Percentiles rank a stretch among this genome's conserved stretches.
These are phyloP conservation scores for Potamilus streckersoni DNA, from an alignment of 1,140 invertebrate genomes.

Conservation along the genomic window DNA sequence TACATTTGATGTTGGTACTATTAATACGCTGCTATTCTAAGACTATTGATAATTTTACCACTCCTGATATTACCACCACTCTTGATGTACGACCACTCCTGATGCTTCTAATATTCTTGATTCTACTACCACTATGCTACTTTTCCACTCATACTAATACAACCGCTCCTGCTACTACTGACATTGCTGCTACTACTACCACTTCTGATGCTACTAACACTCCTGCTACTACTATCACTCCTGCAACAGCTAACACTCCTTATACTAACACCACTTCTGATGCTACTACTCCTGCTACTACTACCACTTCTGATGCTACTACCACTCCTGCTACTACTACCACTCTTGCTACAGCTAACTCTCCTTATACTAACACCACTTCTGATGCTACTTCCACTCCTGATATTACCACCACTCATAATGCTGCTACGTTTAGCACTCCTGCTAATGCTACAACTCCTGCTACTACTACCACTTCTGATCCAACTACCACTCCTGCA, in stretches of 20 bases:
- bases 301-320: not conserved
- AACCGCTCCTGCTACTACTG: not conserved
- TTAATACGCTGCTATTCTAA: not conserved
- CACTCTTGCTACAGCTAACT: slow-evolving; percentile 1
- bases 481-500: not conserved
- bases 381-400: not conserved
- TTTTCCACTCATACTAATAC: not conserved
- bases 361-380: not conserved
- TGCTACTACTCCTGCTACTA: slow-evolving; percentile 2
- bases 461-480: not conserved
- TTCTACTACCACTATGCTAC: not conserved
- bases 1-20: not conserved
- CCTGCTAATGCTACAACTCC: not conserved
- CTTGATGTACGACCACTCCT: no score
- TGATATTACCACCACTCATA: not conserved
- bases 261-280: no score
- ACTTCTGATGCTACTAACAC: not conserved
- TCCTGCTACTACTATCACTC: not conserved
- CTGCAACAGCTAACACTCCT: not conserved
- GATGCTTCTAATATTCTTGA: not conserved
- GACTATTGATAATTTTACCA: not conserved
- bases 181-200: not conserved
- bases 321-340: slow-evolving; percentile 15
- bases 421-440: not conserved
- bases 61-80: not conserved